Percentiles rank a stretch among this genome's conserved stretches.
These are phyloP conservation scores for Pseudomugil tenellus DNA, from an alignment of 2,797 vertebrate species.

Conservation along the genomic window DNA sequence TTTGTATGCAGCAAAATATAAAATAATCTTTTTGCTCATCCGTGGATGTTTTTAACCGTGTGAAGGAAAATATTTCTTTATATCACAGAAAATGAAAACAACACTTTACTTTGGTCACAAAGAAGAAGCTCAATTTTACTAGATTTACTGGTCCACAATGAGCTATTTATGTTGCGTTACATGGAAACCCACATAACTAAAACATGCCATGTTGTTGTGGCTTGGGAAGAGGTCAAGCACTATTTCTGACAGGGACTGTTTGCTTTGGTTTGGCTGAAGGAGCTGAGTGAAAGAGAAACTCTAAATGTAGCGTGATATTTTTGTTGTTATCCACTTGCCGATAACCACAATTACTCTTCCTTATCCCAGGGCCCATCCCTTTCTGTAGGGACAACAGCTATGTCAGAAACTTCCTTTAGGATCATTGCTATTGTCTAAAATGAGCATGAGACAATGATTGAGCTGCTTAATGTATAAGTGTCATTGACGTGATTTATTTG, in stretches of 20 bases:
- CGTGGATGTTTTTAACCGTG: constrained; percentile 1
- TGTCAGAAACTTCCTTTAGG: constrained; percentile 42
- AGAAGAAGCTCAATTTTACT: neutral
- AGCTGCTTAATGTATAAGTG: constrained; percentile 42
- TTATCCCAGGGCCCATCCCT: constrained; percentile 62
- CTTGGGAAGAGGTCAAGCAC: constrained; percentile 48
- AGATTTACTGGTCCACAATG: constrained; percentile 18
- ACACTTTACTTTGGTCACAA: constrained; percentile 18
- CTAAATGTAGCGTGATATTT: constrained; percentile 64
- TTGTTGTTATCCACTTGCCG: constrained; percentile 55
- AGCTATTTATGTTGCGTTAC: constrained; percentile 39
- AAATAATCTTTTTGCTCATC: constrained; percentile 20
- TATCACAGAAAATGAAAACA: constrained; percentile 15
- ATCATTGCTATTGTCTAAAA: constrained; percentile 52
- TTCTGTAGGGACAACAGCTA: constrained; percentile 43
- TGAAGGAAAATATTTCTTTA: constrained; percentile 3
- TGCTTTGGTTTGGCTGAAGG: constrained; percentile 65
- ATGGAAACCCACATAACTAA: constrained; percentile 63
- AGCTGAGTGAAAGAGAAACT: constrained; percentile 50
- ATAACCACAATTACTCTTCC: constrained; percentile 76
- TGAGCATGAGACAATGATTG: constrained; percentile 37
- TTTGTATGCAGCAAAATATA: constrained; percentile 8
- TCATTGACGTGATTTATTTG: constrained; percentile 49
- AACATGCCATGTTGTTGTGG: constrained; percentile 36
- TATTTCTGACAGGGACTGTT: constrained; percentile 74